Evolutionary conservation across 2,797 vertebrate genomes (phyloP).

Genomic region (Apodemus agrarius): DNA sequence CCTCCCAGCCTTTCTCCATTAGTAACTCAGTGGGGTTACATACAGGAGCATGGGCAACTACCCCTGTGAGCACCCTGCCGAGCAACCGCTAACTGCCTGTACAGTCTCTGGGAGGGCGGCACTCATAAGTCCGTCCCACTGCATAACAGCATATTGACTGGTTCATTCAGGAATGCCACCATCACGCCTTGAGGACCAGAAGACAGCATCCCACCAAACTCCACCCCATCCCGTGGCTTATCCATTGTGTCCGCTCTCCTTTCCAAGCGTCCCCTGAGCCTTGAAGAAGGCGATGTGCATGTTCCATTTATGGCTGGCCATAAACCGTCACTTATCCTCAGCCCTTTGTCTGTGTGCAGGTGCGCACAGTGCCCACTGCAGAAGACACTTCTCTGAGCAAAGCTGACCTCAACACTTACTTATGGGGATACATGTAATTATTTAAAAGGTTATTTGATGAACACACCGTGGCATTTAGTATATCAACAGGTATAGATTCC

Average conservation of each 20-base stretch:
- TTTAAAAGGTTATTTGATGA: neutral
- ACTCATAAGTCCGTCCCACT: neutral
- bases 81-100: neutral
- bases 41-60: neutral
- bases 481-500: neutral
- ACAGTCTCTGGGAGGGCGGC: neutral
- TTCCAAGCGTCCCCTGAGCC: too few species aligned
- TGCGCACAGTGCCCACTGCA: neutral
- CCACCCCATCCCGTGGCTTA: neutral
- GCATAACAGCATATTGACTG: neutral
- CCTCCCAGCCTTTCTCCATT: neutral
- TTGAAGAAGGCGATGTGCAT: neutral
- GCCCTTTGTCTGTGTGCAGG: neutral
- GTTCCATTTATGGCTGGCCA: neutral
- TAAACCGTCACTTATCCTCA: neutral
- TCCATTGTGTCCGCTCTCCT: neutral
- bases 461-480: neutral
- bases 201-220: too few species aligned
- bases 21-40: neutral
- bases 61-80: neutral
- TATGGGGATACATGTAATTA: neutral
- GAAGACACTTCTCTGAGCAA: neutral
- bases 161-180: neutral
- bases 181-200: neutral
- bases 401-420: neutral